A percentile compares a stretch with the other conserved stretches of the same genome.
phyloP scores from a whole-genome alignment of 2,797 vertebrate genomes.

The Fistularia commersonii region DNA sequence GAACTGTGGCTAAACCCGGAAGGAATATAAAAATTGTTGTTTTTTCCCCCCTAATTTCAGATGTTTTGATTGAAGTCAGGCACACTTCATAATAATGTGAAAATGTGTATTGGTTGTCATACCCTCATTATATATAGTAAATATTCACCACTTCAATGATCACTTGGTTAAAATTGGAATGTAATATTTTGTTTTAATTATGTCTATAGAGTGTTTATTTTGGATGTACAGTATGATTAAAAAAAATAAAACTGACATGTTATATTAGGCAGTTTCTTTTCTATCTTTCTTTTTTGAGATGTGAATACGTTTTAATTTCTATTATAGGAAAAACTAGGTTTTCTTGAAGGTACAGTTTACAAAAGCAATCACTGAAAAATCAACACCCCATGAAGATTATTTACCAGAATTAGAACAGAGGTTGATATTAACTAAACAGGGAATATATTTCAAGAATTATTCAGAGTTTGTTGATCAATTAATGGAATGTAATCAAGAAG shows the following conservation, averaged over 20 bases:
- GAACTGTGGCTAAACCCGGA: no score
- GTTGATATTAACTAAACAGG: no score
- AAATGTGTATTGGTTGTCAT: constrained; percentile 49
- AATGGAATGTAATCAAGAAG: no score
- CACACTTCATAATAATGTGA: not conserved
- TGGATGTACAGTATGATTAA: constrained; percentile 68
- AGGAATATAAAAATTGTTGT: no score
- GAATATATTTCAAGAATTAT: no score
- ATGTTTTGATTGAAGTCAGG: constrained; percentile 22
- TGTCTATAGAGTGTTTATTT: constrained; percentile 46
- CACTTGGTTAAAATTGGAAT: constrained; percentile 53
- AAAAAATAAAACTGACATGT: constrained; percentile 54
- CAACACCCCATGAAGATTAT: no score
- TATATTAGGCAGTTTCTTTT: constrained; percentile 27
- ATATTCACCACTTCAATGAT: constrained; percentile 47
- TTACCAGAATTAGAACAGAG: no score
- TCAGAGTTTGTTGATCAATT: no score
- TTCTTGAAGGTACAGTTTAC: no score
- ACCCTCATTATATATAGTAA: constrained; percentile 47
- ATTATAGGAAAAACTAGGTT: no score
- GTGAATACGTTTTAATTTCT: no score
- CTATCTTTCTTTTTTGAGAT: not conserved
- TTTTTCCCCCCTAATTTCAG: constrained; percentile 11
- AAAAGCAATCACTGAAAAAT: no score
- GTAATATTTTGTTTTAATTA: constrained; percentile 58